Evolutionary conservation across 2,888 invertebrate genomes (phyloP), one percentile per base, ranked within the genome.

Genomic region (Tetrapedia diversipes): DNA sequence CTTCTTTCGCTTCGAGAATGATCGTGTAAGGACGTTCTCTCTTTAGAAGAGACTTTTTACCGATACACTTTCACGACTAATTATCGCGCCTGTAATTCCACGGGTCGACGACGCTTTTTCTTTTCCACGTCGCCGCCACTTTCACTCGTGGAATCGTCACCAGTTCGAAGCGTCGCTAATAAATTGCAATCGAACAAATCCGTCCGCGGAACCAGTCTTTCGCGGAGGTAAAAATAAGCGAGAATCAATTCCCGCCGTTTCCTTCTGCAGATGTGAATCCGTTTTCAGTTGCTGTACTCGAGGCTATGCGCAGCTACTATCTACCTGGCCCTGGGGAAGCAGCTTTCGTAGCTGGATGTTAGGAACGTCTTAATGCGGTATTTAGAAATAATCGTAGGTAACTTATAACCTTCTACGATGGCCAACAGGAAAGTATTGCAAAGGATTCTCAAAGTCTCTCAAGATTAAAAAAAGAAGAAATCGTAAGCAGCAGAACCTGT

Each of bases 61-160:
- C 68, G 63, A 66, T 71, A 68, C 74, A 80, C 81, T 80, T 81
- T 81, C 81, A 71, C 81, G 68, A 39, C 54, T 80, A 81, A 80
- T 80, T 80, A 77, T 77, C 68, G 54, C 65, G 59, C 45, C 61
- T 69, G 66, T 59, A 63, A 66, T 61, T 41, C 78, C 77, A 47
- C 24, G 66, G 27, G 32, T 11, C 14, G 39, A 16, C 22, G 51
- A 16, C 22, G 41, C 24, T 70, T 57, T 71, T 72, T 67, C 63
- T 16, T 19, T 43, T 19, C 3, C 10, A n/a, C n/a, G 29, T 16
- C 14, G 39, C 59, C 27, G 53, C 49, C 49, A 72, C 79, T 79
- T 79, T 79, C 79, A 77, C 79, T 56, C 14, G 24, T 14, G 45
- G 34, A 10, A 71, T 78, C 78, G 65, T 61, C 65, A 37, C 77